Percentiles rank a stretch among this genome's conserved stretches.
Evolutionary conservation across 30 jellyfish, hydroid and myxozoan genomes (phyloP).

Genomic region (Aurelia aurita complex sp. Pacific): DNA sequence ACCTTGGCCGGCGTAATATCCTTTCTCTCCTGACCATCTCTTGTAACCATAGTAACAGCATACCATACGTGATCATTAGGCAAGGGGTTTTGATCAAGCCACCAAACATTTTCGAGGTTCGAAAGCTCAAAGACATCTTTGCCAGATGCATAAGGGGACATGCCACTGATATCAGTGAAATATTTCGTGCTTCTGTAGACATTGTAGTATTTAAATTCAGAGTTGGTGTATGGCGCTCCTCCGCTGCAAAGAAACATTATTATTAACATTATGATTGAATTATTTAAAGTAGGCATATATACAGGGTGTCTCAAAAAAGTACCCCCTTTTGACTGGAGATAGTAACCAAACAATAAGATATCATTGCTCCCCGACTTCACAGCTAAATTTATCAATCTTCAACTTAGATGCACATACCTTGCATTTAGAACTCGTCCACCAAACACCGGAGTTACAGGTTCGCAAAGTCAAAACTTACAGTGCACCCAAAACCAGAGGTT

Average conservation of each 20-base stretch:
- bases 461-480: too few relatives aligned
- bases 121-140: constrained; percentile 37
- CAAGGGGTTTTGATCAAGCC: constrained; percentile 70
- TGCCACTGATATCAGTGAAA: constrained; percentile 46
- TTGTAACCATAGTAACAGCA: constrained; percentile 75
- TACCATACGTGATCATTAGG: constrained; percentile 70
- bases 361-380: too few relatives aligned
- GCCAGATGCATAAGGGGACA: constrained; percentile 72
- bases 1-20: constrained; percentile 78
- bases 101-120: constrained; percentile 6
- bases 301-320: too few relatives aligned
- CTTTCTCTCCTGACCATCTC: constrained; percentile 54
- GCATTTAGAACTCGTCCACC: too few relatives aligned
- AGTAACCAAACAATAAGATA: too few relatives aligned
- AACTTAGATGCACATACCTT: too few relatives aligned
- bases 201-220: constrained; percentile 64
- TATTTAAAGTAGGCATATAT: too few relatives aligned
- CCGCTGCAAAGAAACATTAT: constrained; percentile 10
- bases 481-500: too few relatives aligned
- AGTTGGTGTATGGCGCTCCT: constrained; percentile 18
- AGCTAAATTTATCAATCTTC: too few relatives aligned
- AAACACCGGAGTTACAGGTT: too few relatives aligned
- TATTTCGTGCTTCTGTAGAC: constrained; percentile 68
- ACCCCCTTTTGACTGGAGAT: too few relatives aligned
- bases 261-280: too few relatives aligned